Conservation (phyloP, 2,797 vertebrate species). For the Naso thynnoides region DNA sequence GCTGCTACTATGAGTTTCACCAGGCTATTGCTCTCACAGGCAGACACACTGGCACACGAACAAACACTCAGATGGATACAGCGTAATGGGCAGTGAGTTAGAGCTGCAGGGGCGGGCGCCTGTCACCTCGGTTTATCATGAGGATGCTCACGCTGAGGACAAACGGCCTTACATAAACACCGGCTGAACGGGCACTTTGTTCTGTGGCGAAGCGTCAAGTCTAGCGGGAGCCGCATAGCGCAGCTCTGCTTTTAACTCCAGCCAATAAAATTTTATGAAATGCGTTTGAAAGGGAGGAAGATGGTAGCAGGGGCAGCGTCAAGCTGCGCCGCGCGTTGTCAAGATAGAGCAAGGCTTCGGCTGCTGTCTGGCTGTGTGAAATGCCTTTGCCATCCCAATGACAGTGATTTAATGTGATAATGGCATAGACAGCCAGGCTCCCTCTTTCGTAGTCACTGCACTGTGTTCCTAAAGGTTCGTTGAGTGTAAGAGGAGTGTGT, state of each 20-base stretch:
- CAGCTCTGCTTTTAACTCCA: constrained; percentile 61
- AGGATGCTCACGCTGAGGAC: constrained; percentile 67
- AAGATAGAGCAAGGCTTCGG: constrained; percentile 21
- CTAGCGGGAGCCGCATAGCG: constrained; percentile 43
- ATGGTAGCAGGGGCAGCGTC: constrained; percentile 30
- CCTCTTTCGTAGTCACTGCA: constrained; percentile 40
- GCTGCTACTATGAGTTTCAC: constrained; percentile 50
- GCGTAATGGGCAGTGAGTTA: constrained; percentile 70
- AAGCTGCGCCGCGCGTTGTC: constrained; percentile 21
- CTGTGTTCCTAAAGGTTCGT: constrained; percentile 35
- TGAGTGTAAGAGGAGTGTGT: constrained; percentile 22
- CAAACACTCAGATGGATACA: constrained; percentile 34
- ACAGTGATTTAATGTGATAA: constrained; percentile 65
- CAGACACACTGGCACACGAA: constrained; percentile 24
- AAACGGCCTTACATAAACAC: constrained; percentile 70
- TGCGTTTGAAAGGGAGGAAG: constrained; percentile 57
- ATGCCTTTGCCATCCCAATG: constrained; percentile 20
- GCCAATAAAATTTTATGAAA: constrained; percentile 71
- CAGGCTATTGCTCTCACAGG: constrained; percentile 44
- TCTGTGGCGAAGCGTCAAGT: constrained; percentile 47
- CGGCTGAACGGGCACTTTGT: constrained; percentile 61
- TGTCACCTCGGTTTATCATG: constrained; percentile 74
- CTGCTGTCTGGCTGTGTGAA: constrained; percentile 60
- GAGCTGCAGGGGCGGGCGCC: constrained; percentile 55
- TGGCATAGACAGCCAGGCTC: constrained; percentile 48